phyloP scores from a whole-genome alignment of 2,888 invertebrate genomes.

The Allophyes oxyacanthae region DNA sequence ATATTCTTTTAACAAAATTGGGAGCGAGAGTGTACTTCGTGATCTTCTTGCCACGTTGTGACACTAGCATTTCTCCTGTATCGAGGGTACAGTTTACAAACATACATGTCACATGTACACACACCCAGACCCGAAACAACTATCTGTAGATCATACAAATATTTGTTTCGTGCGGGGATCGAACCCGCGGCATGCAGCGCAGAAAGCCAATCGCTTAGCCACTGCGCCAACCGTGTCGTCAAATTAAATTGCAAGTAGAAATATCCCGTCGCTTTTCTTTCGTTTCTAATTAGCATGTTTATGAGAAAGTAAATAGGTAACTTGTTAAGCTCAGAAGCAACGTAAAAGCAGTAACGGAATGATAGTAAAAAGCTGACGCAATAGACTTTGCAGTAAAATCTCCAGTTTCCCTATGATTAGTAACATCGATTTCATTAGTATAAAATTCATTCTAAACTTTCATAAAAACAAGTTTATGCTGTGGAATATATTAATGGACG shows the following conservation, averaged over 20 bases:
- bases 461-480: background rate
- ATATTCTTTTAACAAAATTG: no score
- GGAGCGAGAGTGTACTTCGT: no score
- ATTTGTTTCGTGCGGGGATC: no score
- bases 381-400: background rate
- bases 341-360: background rate
- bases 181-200: no score
- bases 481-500: background rate
- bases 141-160: no score
- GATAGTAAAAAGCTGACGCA: background rate
- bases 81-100: no score
- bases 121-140: no score
- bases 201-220: no score
- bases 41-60: no score
- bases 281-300: conserved; percentile 2
- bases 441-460: background rate
- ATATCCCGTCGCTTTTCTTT: background rate
- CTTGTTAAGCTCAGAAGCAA: background rate
- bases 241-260: background rate
- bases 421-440: background rate
- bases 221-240: no score
- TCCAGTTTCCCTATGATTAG: background rate
- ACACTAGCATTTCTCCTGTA: no score
- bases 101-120: no score
- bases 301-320: background rate